phyloP scores from a whole-genome alignment of 2,888 invertebrate genomes.

The Hypomecis atomaria region DNA sequence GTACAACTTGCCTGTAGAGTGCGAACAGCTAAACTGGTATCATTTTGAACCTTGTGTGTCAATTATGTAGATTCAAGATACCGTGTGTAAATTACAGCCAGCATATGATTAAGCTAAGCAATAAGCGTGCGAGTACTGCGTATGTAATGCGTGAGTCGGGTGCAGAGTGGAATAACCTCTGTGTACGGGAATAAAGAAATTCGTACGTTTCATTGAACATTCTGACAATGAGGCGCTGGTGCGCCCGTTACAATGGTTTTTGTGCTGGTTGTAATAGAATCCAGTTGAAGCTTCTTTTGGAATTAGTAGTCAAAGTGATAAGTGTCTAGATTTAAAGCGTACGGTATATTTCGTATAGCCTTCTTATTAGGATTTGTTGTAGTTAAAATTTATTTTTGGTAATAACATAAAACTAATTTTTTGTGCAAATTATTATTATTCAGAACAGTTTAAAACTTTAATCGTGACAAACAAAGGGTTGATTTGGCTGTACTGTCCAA shows the following conservation, averaged over 20 bases:
- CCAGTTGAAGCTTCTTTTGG: conserved; percentile 1
- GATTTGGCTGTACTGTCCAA: too few relatives aligned
- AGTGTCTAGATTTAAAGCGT: background rate
- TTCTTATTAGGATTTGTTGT: background rate
- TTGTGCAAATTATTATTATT: too few relatives aligned
- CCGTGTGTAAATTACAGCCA: conserved; percentile 11
- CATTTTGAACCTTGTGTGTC: conserved; percentile 5
- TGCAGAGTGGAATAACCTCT: conserved; percentile 74
- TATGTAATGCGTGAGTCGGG: conserved; percentile 46
- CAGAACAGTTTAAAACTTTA: too few relatives aligned
- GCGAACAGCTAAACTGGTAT: background rate
- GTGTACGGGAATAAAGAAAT: conserved; percentile 40
- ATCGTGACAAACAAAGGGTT: too few relatives aligned
- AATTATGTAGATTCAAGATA: conserved; percentile 13
- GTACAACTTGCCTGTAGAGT: background rate
- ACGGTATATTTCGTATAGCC: too few relatives aligned
- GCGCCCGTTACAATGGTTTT: conserved; percentile 37
- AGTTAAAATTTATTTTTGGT: too few relatives aligned
- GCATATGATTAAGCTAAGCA: conserved; percentile 35
- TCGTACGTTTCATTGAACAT: conserved; percentile 39
- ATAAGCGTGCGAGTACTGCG: conserved; percentile 45
- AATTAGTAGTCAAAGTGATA: conserved; percentile 4
- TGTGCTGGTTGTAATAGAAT: conserved; percentile 15
- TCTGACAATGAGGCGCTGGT: conserved; percentile 32
- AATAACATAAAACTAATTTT: too few relatives aligned